Evolutionary conservation across 2,888 invertebrate genomes (phyloP).

Genomic region (Eupithecia centaureata): DNA sequence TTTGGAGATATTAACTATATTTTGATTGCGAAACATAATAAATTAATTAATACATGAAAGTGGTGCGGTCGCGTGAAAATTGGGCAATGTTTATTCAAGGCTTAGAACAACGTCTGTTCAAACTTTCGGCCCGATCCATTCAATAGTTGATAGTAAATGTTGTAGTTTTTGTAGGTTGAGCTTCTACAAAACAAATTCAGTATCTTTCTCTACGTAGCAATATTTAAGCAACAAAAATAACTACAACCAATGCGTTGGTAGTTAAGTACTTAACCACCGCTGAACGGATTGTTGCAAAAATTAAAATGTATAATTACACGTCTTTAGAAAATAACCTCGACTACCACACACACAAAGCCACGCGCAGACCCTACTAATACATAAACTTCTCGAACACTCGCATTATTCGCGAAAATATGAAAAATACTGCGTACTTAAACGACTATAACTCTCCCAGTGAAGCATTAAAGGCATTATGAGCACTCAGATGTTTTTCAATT

Average conservation of each 20-base stretch:
- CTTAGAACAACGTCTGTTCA: too few species aligned
- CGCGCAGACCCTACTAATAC: slow-evolving; percentile 28
- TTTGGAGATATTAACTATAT: too few species aligned
- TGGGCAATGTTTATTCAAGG: too few species aligned
- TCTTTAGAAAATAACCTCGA: not conserved
- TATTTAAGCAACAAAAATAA: not conserved
- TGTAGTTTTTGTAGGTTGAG: too few species aligned
- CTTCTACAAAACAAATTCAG: too few species aligned
- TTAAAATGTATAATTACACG: not conserved
- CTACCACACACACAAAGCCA: slow-evolving; percentile 1
- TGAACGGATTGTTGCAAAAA: not conserved
- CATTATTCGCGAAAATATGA: slow-evolving; percentile 78
- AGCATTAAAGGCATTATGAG: slow-evolving; percentile 78
- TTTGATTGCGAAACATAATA: too few species aligned
- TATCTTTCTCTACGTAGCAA: too few species aligned
- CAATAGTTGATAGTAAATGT: too few species aligned
- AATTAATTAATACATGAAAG: too few species aligned
- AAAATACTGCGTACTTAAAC: slow-evolving; percentile 72
- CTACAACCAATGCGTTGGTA: not conserved
- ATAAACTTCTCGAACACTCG: slow-evolving; percentile 56
- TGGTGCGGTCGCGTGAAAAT: too few species aligned
- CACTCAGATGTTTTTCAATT: slow-evolving; percentile 81
- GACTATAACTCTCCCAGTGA: slow-evolving; percentile 70
- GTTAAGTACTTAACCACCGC: not conserved
- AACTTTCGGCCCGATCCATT: too few species aligned